Evolutionary conservation across 2,113 vertebrate species (phyloP).

Genomic region (Cyrtonyx montezumae): DNA sequence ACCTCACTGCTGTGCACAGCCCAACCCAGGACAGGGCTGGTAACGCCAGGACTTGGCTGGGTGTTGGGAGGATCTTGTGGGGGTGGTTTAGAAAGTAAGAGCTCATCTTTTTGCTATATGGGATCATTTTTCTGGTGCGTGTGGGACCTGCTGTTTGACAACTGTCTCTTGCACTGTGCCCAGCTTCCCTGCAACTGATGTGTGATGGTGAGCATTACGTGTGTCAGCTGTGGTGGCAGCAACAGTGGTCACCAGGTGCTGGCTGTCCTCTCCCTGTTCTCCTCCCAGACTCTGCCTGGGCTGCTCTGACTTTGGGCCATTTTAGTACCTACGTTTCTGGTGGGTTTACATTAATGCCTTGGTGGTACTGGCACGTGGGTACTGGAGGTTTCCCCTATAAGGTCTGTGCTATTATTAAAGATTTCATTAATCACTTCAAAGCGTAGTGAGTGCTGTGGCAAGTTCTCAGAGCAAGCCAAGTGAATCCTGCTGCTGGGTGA

Average conservation of each 20-base stretch:
- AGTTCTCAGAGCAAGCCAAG: background rate
- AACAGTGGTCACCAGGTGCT: background rate
- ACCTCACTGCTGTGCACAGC: background rate
- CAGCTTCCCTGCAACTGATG: accelerated
- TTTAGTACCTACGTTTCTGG: background rate
- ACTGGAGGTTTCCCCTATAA: conserved; percentile 5
- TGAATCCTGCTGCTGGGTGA: conserved; percentile 21
- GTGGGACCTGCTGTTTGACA: background rate
- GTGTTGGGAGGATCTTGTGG: background rate
- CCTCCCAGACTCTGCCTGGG: background rate
- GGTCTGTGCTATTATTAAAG: background rate
- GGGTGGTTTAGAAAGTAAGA: background rate
- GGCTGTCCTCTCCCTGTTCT: background rate
- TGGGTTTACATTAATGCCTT: background rate
- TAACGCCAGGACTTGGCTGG: background rate
- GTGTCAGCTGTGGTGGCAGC: accelerated
- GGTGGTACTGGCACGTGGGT: background rate
- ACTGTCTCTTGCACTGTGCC: accelerated
- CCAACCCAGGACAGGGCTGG: background rate
- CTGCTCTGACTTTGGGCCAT: background rate
- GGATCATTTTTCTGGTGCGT: accelerated
- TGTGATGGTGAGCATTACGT: accelerated
- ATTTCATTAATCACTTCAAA: conserved; percentile 19
- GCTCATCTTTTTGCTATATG: background rate
- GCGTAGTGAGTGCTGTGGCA: background rate